Evolutionary conservation across 1,140 invertebrate species (phyloP), one percentile per base, ranked within the genome.

Genomic region (Capitella teleta): DNA sequence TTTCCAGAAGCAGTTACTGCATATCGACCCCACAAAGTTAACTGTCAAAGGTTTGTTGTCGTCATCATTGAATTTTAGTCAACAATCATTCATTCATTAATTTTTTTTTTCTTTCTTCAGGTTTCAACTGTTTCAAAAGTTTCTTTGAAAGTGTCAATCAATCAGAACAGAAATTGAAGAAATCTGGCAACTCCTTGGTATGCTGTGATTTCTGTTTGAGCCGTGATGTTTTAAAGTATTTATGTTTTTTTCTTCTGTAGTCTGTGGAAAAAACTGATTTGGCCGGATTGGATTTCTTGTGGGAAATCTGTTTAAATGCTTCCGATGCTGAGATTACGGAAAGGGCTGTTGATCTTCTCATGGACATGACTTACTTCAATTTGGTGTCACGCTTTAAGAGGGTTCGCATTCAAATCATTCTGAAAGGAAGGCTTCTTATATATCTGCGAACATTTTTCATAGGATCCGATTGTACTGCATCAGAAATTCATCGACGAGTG

Each of bases 61-160:
- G 12, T 42, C 10, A 42, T n/a, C 10, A n/a, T 42, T 14, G 16
- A 12, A 34, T 34, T 12, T 10, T 34, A 34, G 10, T 12, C 16
- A 12, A 12, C 16, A 34, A 12, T 34, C 16, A 12, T 19, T 21
- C 21, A 19, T 8, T 47, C 12, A 32, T 12, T 19, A 32, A 47
- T 34, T 49, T n/a, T 2, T 43, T 40, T 25, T 18, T 46, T 45
- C 18, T 16, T 44, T 28, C 48, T 53, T 2, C 41, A 70, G 67
- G 73, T n/a, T 77, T 77, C 59, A 58, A 61, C 8, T 78, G 76
- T 56, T 74, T 76, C 47, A 74, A 74, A 52, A 68, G 64, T 26
- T 77, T 72, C 52, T 77, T 78, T 66, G 73, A 77, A 58, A 69
- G 61, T 55, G 74, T 77, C 24, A 78, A 78, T 58, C 55, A 68